Base-by-base conservation (phyloP, 2,797 vertebrate genomes). In the Crax fasciolata region DNA sequence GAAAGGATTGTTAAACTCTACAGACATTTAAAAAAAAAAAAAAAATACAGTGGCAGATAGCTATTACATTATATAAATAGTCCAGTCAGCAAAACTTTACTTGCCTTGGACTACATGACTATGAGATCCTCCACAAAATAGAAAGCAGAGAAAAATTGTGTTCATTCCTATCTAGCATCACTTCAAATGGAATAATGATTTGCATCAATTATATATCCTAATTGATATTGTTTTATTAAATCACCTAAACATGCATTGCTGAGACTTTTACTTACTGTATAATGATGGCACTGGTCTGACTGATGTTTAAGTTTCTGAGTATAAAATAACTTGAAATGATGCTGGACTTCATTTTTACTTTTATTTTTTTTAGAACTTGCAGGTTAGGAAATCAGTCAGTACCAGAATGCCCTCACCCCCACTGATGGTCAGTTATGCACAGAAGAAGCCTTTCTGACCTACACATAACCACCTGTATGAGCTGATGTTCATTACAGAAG, bases 1-100 rank as follows among this genome's bases (percentile, higher is more conserved):
- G 61, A 94, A 92, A 90, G 39, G 80, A 73, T 43, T 51, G 57
- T 68, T 87, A 73, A 90, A 93, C 67, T 97, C 61, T 59, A 66
- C 8, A 49, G 35, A 30, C 48, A 20, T 72, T 72, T 35, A 75
- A 39, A 38, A 16, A 38, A 79, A 89, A 81, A 71, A 84, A 75
- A 5, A 84, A 66, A 32, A 23, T 49, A 35, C 35, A 78, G 66
- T 80, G 89, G 55, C 84, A 91, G 68, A 75, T 41, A 85, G 87
- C 51, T 74, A 59, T 89, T 90, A 25, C 58, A 89, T 86, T 70
- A 39, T 81, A 86, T 87, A 83, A 94, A 89, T 63, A 91, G 88
- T 80, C 77, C 86, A 75, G 58, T 61, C 82, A 90, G 41, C 59
- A 74, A 78, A 65, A 89, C 61, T 67, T 43, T 35, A 35, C 39